phyloP scores from a whole-genome alignment of 2,797 vertebrate genomes.

The Sandelia bainsii region DNA sequence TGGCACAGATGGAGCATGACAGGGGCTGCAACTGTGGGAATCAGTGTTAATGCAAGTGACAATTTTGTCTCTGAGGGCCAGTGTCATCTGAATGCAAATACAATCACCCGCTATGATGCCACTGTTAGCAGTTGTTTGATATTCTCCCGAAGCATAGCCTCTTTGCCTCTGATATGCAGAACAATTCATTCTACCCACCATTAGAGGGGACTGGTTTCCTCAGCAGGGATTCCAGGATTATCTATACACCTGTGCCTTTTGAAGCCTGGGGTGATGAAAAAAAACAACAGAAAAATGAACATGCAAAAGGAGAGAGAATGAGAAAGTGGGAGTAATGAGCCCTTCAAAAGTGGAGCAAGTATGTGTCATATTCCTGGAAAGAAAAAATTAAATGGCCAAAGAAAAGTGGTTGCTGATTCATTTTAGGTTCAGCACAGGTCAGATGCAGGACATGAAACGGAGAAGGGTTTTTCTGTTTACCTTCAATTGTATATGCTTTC shows the following conservation, averaged over 20 bases:
- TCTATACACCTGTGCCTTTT: conserved; percentile 58
- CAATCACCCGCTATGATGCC: conserved; percentile 36
- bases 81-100: conserved; percentile 41
- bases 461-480: conserved; percentile 18
- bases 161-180: conserved; percentile 36
- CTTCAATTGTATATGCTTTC: conserved; percentile 4
- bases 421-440: conserved; percentile 27
- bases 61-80: conserved; percentile 43
- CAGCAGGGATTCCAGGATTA: conserved; percentile 52
- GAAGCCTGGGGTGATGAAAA: conserved; percentile 35
- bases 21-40: conserved; percentile 46
- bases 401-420: conserved; percentile 64
- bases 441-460: conserved; percentile 32
- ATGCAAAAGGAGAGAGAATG: conserved; percentile 6
- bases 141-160: conserved; percentile 36
- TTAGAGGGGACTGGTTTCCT: conserved; percentile 42
- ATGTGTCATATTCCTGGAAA: conserved; percentile 62
- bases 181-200: conserved; percentile 28
- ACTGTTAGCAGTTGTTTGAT: conserved; percentile 34
- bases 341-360: conserved; percentile 48
- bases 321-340: conserved; percentile 31
- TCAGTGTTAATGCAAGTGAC: conserved; percentile 47
- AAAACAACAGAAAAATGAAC: conserved; percentile 3
- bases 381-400: conserved; percentile 57
- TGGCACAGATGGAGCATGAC: conserved; percentile 54